Percentiles rank a stretch among this genome's conserved stretches.
phyloP scores from a whole-genome alignment of 2,797 vertebrate genomes.

The Ctenopoma multispine region DNA sequence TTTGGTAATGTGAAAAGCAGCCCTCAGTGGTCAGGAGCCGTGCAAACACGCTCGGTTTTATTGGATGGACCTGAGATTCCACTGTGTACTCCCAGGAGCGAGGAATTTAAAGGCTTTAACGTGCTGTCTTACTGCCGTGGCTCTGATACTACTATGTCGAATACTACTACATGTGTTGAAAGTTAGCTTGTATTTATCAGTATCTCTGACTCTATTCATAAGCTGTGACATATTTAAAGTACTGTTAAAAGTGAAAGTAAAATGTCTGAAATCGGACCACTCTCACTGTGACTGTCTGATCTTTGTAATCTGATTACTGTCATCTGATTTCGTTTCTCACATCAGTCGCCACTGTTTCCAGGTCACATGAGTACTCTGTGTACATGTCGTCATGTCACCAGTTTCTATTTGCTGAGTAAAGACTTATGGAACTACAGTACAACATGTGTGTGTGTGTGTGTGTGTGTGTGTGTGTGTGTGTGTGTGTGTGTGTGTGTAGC shows the following conservation, averaged over 20 bases:
- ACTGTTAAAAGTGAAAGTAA: not conserved
- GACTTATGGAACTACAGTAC: constrained; percentile 35
- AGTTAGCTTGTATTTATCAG: constrained; percentile 1
- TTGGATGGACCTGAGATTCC: constrained; percentile 62
- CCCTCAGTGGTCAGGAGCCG: constrained; percentile 68
- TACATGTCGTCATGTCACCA: constrained; percentile 47
- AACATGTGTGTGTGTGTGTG: constrained; percentile 11
- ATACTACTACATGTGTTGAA: not conserved
- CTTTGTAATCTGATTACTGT: not conserved
- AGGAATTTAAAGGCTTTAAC: constrained; percentile 55
- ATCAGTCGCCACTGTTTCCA: constrained; percentile 15
- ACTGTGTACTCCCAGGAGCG: constrained; percentile 37
- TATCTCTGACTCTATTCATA: not conserved
- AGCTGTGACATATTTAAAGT: not conserved
- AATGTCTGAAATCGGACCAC: not conserved
- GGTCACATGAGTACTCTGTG: constrained; percentile 42
- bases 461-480: constrained; percentile 27
- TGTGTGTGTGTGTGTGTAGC: constrained; percentile 9
- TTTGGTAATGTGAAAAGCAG: constrained; percentile 79
- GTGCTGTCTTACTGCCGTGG: constrained; percentile 43
- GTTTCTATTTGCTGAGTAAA: constrained; percentile 64
- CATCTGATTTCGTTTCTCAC: constrained; percentile 13
- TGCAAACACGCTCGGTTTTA: constrained; percentile 78
- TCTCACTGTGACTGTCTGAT: not conserved
- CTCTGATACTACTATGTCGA: not conserved